Evolutionary conservation across 2,888 invertebrate species (phyloP), one percentile per base, ranked within the genome.

Genomic region (Tipula vernalis): DNA sequence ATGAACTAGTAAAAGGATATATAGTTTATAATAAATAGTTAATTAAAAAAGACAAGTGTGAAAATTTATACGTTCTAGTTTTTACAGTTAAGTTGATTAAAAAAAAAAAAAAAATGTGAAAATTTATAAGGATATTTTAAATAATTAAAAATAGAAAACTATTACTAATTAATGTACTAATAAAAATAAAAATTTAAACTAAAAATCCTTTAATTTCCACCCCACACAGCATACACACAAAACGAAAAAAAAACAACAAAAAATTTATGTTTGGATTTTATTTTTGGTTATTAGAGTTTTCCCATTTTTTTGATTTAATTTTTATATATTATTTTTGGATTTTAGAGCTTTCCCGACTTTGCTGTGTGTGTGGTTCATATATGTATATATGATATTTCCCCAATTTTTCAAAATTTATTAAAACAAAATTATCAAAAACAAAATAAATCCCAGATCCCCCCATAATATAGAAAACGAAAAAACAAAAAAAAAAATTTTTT

Each of bases 351-450:
- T 42, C 85, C 42, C 42, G 39, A 85, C 18, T 85, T 85, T 39
- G 85, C 85, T 85, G 85, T 85, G 85, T 85, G 85, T 85, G 85
- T 85, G 85, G 85, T 85, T 42, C 84, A n/a, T 84, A 41, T 84
- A 36, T 44, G 51, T 51, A 51, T 84, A 28, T 71, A 71, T 71
- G 71, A 71, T 71, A 71, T 28, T 71, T 71, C 71, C 71, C 36
- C 84, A 36, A 84, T 84, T 84, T 84, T 84, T 84, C 84, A 84
- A 84, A 84, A 84, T 84, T 84, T 84, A 84, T 39, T 36, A 84
- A 51, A 51, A n/a, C 28, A 6, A 84, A 84, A 84, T 84, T 84
- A 83, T 83, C 39, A 39, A 12, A 36, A 83, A 36, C 36, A 83
- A 8, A n/a, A 51, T 51, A 13, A 84, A 84, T 36, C 36, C 83